Conservation (phyloP, 2,113 vertebrate genomes). For the Rhodinocichla rosea region DNA sequence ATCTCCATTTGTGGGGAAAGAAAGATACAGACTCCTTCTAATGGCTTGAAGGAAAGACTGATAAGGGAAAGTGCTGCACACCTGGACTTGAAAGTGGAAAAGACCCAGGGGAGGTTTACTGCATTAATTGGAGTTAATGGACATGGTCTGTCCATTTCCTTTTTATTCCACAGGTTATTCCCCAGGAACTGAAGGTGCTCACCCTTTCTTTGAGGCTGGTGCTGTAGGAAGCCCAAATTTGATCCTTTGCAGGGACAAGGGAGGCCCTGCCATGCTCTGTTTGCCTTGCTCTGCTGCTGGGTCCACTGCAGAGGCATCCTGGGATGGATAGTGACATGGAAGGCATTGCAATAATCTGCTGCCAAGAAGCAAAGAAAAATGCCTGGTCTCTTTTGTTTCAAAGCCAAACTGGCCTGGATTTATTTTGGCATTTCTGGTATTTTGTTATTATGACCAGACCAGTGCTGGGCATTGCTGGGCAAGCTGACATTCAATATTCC, state of each 20-base stretch:
- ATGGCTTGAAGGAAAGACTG: not conserved
- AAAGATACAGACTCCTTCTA: not conserved
- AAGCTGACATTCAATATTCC: not conserved
- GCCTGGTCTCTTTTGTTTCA: not conserved
- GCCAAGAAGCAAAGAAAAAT: not conserved
- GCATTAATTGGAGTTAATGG: constrained; percentile 1
- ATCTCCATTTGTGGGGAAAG: constrained; percentile 19
- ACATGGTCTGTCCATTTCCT: not conserved
- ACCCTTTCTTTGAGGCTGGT: not conserved
- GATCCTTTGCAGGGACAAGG: not conserved
- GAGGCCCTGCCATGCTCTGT: not conserved
- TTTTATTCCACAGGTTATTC: not conserved
- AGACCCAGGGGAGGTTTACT: not conserved
- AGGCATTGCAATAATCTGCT: not conserved
- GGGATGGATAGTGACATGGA: not conserved
- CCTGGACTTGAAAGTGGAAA: not conserved
- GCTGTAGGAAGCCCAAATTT: not conserved
- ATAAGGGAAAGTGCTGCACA: constrained; percentile 1
- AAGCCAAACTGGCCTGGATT: not conserved
- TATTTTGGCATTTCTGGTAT: not conserved
- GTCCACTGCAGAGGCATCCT: not conserved
- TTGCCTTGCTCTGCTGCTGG: not conserved
- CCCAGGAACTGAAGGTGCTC: not conserved
- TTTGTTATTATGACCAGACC: not conserved
- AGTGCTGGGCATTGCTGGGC: not conserved